phyloP scores from a whole-genome alignment of 2,113 vertebrate genomes.

The Cyprinodon tularosa region DNA sequence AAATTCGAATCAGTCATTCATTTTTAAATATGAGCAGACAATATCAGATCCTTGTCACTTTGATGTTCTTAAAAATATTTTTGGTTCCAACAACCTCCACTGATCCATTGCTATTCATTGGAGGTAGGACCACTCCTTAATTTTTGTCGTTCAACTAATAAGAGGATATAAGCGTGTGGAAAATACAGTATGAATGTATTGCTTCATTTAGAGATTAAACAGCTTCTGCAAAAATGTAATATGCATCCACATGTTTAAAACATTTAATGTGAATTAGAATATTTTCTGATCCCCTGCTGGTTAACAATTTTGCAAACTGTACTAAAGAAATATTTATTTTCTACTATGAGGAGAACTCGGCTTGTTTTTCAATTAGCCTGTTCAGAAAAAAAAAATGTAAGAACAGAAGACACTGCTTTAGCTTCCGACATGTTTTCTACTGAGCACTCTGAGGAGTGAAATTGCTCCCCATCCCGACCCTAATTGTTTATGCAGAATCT shows the following conservation, averaged over 20 bases:
- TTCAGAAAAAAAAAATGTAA: constrained; percentile 6
- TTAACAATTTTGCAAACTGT: constrained; percentile 23
- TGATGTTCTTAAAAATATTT: neutral
- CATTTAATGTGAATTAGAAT: constrained; percentile 26
- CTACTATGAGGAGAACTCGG: no score
- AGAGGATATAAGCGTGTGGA: no score
- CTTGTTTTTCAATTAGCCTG: no score
- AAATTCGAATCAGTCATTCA: no score
- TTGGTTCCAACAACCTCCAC: neutral
- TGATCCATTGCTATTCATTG: no score
- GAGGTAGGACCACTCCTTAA: no score
- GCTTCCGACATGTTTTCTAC: neutral
- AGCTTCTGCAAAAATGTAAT: constrained; percentile 21
- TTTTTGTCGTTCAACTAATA: no score
- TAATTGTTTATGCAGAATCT: neutral
- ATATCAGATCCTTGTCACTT: neutral
- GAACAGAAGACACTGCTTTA: neutral
- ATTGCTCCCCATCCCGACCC: neutral
- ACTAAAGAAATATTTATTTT: constrained; percentile 1
- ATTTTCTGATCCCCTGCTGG: constrained; percentile 19
- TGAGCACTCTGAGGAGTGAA: constrained; percentile 1
- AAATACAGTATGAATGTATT: neutral
- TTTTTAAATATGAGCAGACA: no score
- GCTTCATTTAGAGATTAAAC: no score
- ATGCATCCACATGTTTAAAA: constrained; percentile 31